Percentiles rank a stretch among this genome's conserved stretches.
Conservation (phyloP, 2,888 invertebrate genomes). For the Parnassius apollo region DNA sequence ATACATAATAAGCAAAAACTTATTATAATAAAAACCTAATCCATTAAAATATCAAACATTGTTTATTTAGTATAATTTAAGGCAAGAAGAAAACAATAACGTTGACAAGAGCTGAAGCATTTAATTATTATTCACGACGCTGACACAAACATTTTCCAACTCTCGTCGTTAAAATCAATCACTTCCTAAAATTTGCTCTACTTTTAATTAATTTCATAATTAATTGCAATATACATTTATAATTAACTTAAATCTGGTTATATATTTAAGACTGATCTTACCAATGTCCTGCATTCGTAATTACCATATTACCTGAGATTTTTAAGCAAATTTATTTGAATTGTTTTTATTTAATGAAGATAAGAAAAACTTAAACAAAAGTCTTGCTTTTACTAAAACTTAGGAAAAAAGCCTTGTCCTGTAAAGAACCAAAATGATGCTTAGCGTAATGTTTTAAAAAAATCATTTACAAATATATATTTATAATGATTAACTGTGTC, state of each 20-base stretch:
- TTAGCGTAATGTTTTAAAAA: too few relatives aligned
- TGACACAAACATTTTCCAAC: conserved; percentile 1
- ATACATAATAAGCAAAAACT: too few relatives aligned
- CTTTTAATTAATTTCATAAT: neutral
- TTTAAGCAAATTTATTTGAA: too few relatives aligned
- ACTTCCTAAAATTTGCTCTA: neutral
- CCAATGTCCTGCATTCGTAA: too few relatives aligned
- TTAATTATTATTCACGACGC: neutral
- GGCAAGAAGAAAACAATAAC: neutral
- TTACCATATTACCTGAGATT: too few relatives aligned
- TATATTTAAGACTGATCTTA: neutral
- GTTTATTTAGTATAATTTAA: neutral
- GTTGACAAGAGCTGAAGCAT: neutral
- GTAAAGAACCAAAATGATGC: too few relatives aligned
- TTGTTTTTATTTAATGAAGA: too few relatives aligned
- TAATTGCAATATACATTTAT: neutral
- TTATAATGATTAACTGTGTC: too few relatives aligned
- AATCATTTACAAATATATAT: too few relatives aligned
- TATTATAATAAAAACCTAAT: neutral
- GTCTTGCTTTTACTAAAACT: too few relatives aligned
- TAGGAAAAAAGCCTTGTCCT: too few relatives aligned
- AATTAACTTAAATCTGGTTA: neutral
- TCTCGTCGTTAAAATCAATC: conserved; percentile 8
- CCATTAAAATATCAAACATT: neutral
- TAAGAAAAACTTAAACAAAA: too few relatives aligned